Conservation (phyloP, 1,140 invertebrate species). For the Drosophila oshimai region DNA sequence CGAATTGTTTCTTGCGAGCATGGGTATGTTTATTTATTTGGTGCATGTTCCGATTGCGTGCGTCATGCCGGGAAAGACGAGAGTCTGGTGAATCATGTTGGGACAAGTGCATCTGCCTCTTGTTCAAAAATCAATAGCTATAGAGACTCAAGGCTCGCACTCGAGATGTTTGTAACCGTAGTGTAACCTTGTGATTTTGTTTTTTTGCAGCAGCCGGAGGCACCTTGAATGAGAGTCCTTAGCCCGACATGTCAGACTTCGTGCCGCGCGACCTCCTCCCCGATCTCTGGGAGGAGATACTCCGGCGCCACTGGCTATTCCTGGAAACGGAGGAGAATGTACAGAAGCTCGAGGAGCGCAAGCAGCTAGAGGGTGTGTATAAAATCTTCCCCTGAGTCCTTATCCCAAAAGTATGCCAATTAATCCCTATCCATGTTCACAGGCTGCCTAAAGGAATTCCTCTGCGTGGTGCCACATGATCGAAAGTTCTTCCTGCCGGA, state of each 20-base stretch:
- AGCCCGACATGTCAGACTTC: constrained; percentile 77
- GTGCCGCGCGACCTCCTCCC: constrained; percentile 66
- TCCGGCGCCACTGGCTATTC: constrained; percentile 88
- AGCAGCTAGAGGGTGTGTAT: constrained; percentile 88
- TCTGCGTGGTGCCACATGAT: constrained; percentile 90
- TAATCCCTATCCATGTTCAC: background rate
- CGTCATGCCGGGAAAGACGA: constrained; percentile 14
- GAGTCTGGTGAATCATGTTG: constrained; percentile 33
- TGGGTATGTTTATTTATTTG: constrained; percentile 25
- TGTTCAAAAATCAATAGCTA: constrained; percentile 44
- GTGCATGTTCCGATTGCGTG: constrained; percentile 18
- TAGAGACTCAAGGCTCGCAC: constrained; percentile 11
- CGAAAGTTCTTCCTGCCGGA: constrained; percentile 90
- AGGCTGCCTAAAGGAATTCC: constrained; percentile 90
- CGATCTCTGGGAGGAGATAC: constrained; percentile 87
- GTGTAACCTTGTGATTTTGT: constrained; percentile 26
- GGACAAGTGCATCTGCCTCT: constrained; percentile 26
- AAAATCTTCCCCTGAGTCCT: no score
- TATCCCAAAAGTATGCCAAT: background rate
- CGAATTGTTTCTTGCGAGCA: background rate
- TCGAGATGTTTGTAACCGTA: constrained; percentile 39
- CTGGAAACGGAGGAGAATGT: constrained; percentile 90
- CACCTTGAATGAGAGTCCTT: constrained; percentile 73
- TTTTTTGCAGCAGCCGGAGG: constrained; percentile 49
- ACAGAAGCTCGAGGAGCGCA: constrained; percentile 88